A percentile compares a stretch with the other conserved stretches of the same genome.
These are phyloP conservation scores for Aptenodytes forsteri DNA, from an alignment of 2,113 vertebrate genomes.

Conservation along the genomic window DNA sequence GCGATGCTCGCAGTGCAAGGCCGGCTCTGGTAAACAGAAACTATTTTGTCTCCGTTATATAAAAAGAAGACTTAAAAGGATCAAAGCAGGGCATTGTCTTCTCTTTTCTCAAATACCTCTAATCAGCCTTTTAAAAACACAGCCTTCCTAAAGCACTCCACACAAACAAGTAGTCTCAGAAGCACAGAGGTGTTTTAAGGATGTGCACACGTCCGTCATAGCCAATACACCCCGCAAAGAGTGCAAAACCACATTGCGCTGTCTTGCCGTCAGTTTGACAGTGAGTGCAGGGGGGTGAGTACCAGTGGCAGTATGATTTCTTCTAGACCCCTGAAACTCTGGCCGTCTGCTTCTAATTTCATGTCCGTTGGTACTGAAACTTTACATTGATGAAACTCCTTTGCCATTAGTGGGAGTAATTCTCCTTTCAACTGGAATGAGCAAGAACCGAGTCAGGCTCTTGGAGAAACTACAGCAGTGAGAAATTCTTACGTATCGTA, in stretches of 20 bases:
- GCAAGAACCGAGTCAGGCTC: neutral
- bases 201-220: fast-evolving
- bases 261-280: neutral
- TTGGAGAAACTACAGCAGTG: neutral
- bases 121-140: neutral
- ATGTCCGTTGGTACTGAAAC: neutral
- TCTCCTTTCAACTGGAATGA: neutral
- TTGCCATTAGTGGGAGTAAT: neutral
- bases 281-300: neutral
- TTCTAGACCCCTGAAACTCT: neutral
- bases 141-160: neutral
- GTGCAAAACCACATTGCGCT: neutral
- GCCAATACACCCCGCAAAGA: neutral
- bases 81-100: neutral
- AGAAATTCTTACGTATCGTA: neutral
- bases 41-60: neutral
- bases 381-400: neutral
- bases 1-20: fast-evolving
- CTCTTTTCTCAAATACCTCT: neutral
- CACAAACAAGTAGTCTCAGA: neutral
- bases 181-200: neutral
- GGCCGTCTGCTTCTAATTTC: neutral
- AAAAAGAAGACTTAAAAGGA: neutral
- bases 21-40: neutral
- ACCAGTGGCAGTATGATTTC: neutral